phyloP scores from a whole-genome alignment of 1,140 invertebrate genomes.

The Drosophila setifemur region DNA sequence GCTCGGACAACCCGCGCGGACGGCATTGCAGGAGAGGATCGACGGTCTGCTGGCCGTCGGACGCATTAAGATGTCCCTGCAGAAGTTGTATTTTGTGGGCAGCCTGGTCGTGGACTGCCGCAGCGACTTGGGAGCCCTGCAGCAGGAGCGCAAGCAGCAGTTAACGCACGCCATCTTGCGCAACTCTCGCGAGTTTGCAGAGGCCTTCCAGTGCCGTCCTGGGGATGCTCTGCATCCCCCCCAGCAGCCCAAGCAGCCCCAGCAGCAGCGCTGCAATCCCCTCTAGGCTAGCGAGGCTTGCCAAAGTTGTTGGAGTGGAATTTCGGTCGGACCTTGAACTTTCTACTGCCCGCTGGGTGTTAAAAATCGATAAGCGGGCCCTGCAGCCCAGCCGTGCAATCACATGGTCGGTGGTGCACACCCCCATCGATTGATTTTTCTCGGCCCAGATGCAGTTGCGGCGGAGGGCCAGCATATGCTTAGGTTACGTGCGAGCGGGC shows the following conservation, averaged over 20 bases:
- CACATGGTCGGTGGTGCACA: constrained; percentile 11
- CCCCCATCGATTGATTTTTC: constrained; percentile 60
- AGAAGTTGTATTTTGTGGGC: constrained; percentile 60
- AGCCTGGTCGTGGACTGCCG: constrained; percentile 57
- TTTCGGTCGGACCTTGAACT: constrained; percentile 59
- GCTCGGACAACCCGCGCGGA: constrained; percentile 33
- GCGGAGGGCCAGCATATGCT: constrained; percentile 50
- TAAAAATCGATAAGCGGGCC: constrained; percentile 58
- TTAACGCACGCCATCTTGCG: constrained; percentile 51
- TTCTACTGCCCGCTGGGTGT: constrained; percentile 9
- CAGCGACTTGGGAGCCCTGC: constrained; percentile 9
- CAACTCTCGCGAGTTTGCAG: constrained; percentile 56
- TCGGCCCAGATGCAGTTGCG: constrained; percentile 22
- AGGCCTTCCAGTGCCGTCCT: constrained; percentile 56
- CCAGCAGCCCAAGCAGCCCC: constrained; percentile 7
- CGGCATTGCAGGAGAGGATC: constrained; percentile 19
- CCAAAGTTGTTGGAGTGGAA: background rate
- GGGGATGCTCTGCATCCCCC: constrained; percentile 31
- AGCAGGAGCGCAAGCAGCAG: constrained; percentile 44
- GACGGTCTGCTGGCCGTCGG: constrained; percentile 48
- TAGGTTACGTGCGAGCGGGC: constrained; percentile 13
- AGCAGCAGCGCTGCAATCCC: constrained; percentile 41
- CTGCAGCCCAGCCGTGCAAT: constrained; percentile 12
- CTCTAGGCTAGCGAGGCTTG: background rate
- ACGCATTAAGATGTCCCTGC: constrained; percentile 47